A percentile compares a stretch with the other conserved stretches of the same genome.
These are phyloP conservation scores for Bovichtus variegatus DNA, from an alignment of 2,797 vertebrate species.

Conservation along the genomic window DNA sequence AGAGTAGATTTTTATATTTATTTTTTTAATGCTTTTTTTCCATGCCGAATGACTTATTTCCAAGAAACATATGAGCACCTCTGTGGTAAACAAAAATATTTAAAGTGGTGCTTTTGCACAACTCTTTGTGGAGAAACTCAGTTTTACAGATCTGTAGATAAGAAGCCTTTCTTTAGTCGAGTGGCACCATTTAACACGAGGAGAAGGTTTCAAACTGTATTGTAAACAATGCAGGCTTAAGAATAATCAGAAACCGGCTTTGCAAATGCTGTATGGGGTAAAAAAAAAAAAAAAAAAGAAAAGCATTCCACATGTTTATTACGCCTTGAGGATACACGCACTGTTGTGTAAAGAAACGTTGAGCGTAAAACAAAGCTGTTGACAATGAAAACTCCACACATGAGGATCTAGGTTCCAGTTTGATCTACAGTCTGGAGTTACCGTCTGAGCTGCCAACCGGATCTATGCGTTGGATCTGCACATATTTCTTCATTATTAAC, in stretches of 20 bases:
- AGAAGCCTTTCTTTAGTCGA: too few species aligned
- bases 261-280: background rate
- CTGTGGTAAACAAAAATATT: too few species aligned
- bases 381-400: constrained; percentile 26
- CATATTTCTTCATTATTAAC: too few species aligned
- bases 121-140: too few species aligned
- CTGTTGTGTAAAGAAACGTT: constrained; percentile 7
- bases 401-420: background rate
- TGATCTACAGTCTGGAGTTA: background rate
- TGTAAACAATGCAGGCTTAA: background rate
- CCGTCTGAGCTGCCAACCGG: background rate
- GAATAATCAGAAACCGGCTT: constrained; percentile 3
- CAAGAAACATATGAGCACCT: too few species aligned
- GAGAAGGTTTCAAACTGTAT: constrained; percentile 1
- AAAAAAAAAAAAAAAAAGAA: too few species aligned
- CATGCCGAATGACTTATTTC: too few species aligned
- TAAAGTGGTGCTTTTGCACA: too few species aligned
- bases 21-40: too few species aligned
- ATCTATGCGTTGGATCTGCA: background rate
- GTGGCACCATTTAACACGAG: background rate
- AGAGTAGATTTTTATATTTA: too few species aligned
- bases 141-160: too few species aligned
- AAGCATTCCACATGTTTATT: background rate
- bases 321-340: background rate
- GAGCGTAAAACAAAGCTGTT: constrained; percentile 39